Conservation (phyloP, 2,113 vertebrate species). For the Hystrix cristata region DNA sequence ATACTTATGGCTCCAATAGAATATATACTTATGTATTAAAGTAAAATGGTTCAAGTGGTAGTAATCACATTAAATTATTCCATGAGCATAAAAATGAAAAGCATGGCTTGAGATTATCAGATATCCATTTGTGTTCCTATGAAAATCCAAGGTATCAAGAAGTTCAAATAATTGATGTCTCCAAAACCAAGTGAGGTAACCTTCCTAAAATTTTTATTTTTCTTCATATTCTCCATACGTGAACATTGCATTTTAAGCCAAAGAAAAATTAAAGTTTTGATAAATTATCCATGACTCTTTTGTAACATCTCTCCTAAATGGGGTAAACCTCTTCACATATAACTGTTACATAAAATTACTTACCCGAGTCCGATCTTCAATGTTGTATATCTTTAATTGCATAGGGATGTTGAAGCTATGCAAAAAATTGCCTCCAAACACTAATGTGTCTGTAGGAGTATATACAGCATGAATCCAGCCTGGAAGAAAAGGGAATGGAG, state of each 20-base stretch:
- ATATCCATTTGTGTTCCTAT: background rate
- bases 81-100: constrained; percentile 59
- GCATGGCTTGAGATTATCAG: background rate
- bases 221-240: constrained; percentile 25
- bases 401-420: constrained; percentile 99
- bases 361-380: constrained; percentile 98
- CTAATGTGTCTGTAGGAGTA: constrained; percentile 97
- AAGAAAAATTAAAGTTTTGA: constrained; percentile 6
- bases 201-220: background rate
- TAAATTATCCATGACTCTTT: background rate
- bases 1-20: background rate
- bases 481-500: constrained; percentile 77
- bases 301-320: background rate
- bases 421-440: constrained; percentile 98
- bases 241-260: background rate
- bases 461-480: constrained; percentile 99
- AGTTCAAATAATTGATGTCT: background rate
- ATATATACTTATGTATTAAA: background rate
- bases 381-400: constrained; percentile 98
- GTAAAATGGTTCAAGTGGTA: background rate
- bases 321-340: background rate
- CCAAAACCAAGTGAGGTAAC: background rate
- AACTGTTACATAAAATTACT: constrained; percentile 76
- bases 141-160: constrained; percentile 36
- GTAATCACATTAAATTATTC: background rate